Evolutionary conservation across 2,797 vertebrate genomes (phyloP).

Genomic region (Gymnothorax javanicus): DNA sequence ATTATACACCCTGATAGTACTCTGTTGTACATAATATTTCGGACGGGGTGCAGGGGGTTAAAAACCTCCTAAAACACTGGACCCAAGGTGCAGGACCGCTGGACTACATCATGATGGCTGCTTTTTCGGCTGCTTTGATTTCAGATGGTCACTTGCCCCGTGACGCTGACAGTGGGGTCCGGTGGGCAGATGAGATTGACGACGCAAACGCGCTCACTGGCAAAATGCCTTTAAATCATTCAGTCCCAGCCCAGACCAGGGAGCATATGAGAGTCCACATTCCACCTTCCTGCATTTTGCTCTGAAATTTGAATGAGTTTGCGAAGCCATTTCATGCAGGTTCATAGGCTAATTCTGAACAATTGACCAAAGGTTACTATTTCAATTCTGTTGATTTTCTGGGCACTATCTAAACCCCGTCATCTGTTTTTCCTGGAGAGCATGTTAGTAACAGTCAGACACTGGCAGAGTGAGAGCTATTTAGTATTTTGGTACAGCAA

Average conservation of each 20-base stretch:
- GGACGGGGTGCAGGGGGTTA: background rate
- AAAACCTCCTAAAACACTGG: background rate
- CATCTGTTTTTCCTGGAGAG: background rate
- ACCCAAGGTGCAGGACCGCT: background rate
- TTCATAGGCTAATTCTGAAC: background rate
- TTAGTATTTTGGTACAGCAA: background rate
- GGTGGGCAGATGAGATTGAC: too few relatives aligned
- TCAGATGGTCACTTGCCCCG: background rate
- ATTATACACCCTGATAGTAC: too few relatives aligned
- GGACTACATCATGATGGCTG: background rate
- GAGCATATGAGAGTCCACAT: background rate
- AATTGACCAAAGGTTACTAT: background rate
- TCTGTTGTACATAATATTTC: background rate
- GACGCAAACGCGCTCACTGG: background rate
- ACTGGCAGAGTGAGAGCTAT: background rate
- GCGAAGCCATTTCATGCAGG: background rate
- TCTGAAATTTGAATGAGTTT: slow-evolving; percentile 10
- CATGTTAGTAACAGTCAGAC: background rate
- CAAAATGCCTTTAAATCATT: background rate
- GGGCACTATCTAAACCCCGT: background rate
- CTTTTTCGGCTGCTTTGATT: slow-evolving; percentile 6
- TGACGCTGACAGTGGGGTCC: background rate
- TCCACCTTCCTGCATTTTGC: background rate
- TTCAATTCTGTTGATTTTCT: background rate
- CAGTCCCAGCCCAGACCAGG: background rate